phyloP scores from a whole-genome alignment of 2,113 vertebrate species.

The Rhea pennata region DNA sequence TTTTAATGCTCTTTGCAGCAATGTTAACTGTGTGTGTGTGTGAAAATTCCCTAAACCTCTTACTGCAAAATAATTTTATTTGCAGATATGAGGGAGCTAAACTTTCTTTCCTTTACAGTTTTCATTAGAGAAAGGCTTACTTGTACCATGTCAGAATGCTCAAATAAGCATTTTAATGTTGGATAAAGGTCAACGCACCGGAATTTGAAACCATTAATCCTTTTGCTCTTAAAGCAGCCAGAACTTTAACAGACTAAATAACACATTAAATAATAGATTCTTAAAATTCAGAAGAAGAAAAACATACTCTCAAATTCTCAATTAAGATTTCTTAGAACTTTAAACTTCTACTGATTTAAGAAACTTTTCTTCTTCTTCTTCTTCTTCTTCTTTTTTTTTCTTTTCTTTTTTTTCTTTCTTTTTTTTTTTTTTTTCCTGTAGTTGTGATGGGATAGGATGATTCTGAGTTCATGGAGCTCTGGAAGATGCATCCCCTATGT shows the following conservation, averaged over 20 bases:
- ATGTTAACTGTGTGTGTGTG: neutral
- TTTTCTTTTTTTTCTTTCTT: too few relatives aligned
- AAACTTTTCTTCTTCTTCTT: too few relatives aligned
- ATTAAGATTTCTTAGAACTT: conserved; percentile 32
- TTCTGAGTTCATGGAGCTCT: conserved; percentile 43
- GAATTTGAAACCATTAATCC: conserved; percentile 84
- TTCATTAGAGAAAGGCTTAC: conserved; percentile 79
- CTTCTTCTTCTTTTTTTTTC: too few relatives aligned
- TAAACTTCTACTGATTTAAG: conserved; percentile 21
- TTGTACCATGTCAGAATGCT: conserved; percentile 72
- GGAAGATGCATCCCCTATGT: conserved; percentile 7
- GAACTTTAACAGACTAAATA: conserved; percentile 77
- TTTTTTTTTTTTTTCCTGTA: neutral
- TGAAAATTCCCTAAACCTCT: neutral
- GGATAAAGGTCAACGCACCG: conserved; percentile 80
- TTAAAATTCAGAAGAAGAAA: conserved; percentile 70
- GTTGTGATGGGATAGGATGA: conserved; percentile 8
- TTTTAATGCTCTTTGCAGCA: conserved; percentile 9
- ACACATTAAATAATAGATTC: conserved; percentile 71
- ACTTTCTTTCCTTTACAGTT: conserved; percentile 72
- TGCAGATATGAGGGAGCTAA: conserved; percentile 64
- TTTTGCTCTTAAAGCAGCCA: conserved; percentile 80
- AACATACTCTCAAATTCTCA: conserved; percentile 37
- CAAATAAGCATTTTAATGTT: conserved; percentile 83
- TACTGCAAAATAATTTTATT: conserved; percentile 33